These are phyloP conservation scores for Drosophila rhopaloa DNA, from an alignment of 1,140 invertebrate species.

Conservation along the genomic window DNA sequence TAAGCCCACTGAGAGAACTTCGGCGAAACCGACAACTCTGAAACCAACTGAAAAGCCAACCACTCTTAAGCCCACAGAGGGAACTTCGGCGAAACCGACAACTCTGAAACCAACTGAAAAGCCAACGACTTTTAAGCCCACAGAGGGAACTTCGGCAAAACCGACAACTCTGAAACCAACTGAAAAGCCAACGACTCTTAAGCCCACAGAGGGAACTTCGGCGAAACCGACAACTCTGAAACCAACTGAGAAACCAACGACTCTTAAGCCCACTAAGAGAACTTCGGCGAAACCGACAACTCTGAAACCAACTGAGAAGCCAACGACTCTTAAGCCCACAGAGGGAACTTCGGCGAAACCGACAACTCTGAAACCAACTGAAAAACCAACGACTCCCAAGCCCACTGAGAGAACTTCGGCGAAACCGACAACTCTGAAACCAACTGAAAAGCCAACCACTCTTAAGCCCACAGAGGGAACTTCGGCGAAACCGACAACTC, in stretches of 20 bases:
- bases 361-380: slow-evolving; percentile 9
- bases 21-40: slow-evolving; percentile 2
- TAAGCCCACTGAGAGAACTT: not conserved
- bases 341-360: slow-evolving; percentile 1
- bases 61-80: not conserved
- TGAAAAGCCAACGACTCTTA: slow-evolving; percentile 3
- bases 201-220: not conserved
- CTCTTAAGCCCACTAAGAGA: not conserved
- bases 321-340: not conserved
- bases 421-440: not conserved
- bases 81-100: slow-evolving; percentile 2
- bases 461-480: not conserved
- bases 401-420: not conserved
- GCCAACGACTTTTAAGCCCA: not conserved
- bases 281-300: slow-evolving; percentile 14
- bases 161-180: slow-evolving; percentile 1
- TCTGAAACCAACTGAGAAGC: not conserved
- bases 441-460: slow-evolving; percentile 12
- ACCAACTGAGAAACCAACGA: slow-evolving; percentile 2
- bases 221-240: not conserved
- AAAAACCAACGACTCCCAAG: slow-evolving; percentile 1
- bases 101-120: slow-evolving; percentile 9
- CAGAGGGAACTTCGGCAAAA: not conserved
- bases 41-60: slow-evolving; percentile 1
- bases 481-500: not conserved